Conservation (phyloP, 2,888 invertebrate species). For the Melieria picta region DNA sequence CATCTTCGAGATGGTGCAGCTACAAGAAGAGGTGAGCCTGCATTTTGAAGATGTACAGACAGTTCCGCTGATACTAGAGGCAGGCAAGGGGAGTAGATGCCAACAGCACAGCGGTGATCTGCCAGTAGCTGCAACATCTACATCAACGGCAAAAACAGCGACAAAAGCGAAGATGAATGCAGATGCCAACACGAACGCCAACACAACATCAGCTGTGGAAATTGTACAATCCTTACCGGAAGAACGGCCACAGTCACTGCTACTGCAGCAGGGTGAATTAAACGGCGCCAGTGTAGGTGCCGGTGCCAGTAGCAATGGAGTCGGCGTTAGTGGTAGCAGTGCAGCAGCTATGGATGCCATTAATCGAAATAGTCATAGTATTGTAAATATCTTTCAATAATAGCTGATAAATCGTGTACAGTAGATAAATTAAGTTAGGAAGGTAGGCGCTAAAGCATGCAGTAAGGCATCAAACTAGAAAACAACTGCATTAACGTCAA, state of each 20-base stretch:
- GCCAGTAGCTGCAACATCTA: conserved; percentile 14
- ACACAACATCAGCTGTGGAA: conserved; percentile 31
- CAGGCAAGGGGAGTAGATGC: neutral
- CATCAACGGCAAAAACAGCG: conserved; percentile 21
- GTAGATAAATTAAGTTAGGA: neutral
- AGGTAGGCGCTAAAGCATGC: too few relatives aligned
- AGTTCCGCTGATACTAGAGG: neutral
- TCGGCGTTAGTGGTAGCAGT: neutral
- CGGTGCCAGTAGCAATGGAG: conserved; percentile 8
- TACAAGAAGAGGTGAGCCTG: conserved; percentile 41
- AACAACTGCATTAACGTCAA: too few relatives aligned
- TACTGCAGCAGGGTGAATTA: conserved; percentile 14
- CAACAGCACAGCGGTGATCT: neutral
- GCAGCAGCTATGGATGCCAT: conserved; percentile 44
- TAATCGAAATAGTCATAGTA: conserved; percentile 45
- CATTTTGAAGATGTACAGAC: neutral
- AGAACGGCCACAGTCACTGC: conserved; percentile 31
- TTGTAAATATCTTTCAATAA: conserved; percentile 49
- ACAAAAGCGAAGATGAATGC: conserved; percentile 26
- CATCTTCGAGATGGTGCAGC: conserved; percentile 54
- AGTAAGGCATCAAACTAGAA: too few relatives aligned
- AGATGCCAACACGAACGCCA: conserved; percentile 37
- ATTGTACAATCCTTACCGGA: conserved; percentile 48
- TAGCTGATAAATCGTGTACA: conserved; percentile 25
- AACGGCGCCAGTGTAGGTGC: conserved; percentile 32